phyloP scores from a whole-genome alignment of 2,888 invertebrate genomes.

The Cynaeus angustus region DNA sequence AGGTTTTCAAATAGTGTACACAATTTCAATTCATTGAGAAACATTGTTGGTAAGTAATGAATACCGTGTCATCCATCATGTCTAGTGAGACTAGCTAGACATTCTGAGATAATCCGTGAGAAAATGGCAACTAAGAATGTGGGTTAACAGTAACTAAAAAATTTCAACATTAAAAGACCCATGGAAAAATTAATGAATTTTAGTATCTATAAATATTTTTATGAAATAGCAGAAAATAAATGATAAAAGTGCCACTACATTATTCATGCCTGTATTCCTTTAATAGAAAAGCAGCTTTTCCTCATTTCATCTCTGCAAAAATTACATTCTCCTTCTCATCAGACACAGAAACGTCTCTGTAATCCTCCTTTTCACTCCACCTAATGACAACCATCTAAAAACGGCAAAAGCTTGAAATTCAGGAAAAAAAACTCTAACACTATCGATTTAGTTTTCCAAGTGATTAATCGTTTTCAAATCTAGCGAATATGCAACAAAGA shows the following conservation, averaged over 20 bases:
- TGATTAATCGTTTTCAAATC: conserved; percentile 25
- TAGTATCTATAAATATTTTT: too few species aligned
- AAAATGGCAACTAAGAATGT: not conserved
- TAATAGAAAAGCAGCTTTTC: too few species aligned
- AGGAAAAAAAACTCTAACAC: not conserved
- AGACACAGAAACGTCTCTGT: not conserved
- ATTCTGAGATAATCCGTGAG: conserved; percentile 9
- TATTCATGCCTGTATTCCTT: too few species aligned
- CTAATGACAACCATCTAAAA: conserved; percentile 1
- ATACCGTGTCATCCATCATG: conserved; percentile 43
- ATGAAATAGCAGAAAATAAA: too few species aligned
- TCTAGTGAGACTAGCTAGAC: conserved; percentile 1
- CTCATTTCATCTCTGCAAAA: too few species aligned
- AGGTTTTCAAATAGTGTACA: conserved; percentile 29
- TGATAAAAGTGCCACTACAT: too few species aligned
- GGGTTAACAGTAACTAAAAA: too few species aligned
- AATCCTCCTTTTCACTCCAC: conserved; percentile 5
- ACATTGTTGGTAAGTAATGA: conserved; percentile 43
- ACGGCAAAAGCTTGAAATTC: conserved; percentile 10
- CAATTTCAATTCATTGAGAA: conserved; percentile 45
- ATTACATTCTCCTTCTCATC: not conserved
- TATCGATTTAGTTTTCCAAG: not conserved
- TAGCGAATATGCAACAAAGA: conserved; percentile 9
- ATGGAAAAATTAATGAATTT: too few species aligned
- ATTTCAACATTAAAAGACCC: too few species aligned